A percentile compares a stretch with the other conserved stretches of the same genome.
Evolutionary conservation across 1,140 invertebrate genomes (phyloP).

Genomic region (Octopus sinensis): DNA sequence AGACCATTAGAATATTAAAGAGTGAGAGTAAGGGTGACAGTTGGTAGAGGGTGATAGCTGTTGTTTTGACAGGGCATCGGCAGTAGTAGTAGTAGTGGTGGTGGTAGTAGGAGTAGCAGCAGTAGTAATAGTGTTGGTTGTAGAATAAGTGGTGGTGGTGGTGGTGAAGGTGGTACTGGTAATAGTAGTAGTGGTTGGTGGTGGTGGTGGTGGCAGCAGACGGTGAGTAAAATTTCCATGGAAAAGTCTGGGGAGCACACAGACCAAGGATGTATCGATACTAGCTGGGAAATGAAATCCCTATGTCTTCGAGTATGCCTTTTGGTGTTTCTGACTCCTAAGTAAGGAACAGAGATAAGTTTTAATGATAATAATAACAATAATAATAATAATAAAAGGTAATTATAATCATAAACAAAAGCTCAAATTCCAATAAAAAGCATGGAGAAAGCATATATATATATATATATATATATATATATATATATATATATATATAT

Average conservation of each 20-base stretch:
- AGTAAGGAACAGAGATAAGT: constrained; percentile 9
- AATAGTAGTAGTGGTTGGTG: not conserved
- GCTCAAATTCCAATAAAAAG: no score
- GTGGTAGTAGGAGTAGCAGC: not conserved
- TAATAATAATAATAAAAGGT: no score
- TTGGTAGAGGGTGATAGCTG: no score
- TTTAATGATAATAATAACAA: no score
- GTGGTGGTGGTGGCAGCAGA: not conserved
- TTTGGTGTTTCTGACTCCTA: constrained; percentile 32
- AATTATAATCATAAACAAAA: no score
- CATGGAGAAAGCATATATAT: no score
- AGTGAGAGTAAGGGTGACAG: no score
- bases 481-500: no score
- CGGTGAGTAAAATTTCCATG: not conserved
- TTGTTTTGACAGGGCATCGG: not conserved
- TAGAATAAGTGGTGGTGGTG: not conserved
- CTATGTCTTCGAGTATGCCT: constrained; percentile 33
- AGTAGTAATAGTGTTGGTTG: not conserved
- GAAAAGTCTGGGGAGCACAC: constrained; percentile 15
- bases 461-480: no score
- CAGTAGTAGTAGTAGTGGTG: not conserved
- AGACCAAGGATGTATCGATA: not conserved
- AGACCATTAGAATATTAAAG: no score
- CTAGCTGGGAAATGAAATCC: constrained; percentile 30
- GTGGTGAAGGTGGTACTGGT: not conserved